Percentiles rank a stretch among this genome's conserved stretches.
Evolutionary conservation across 1,140 invertebrate genomes (phyloP).

Genomic region (Dinothrombium tinctorium): DNA sequence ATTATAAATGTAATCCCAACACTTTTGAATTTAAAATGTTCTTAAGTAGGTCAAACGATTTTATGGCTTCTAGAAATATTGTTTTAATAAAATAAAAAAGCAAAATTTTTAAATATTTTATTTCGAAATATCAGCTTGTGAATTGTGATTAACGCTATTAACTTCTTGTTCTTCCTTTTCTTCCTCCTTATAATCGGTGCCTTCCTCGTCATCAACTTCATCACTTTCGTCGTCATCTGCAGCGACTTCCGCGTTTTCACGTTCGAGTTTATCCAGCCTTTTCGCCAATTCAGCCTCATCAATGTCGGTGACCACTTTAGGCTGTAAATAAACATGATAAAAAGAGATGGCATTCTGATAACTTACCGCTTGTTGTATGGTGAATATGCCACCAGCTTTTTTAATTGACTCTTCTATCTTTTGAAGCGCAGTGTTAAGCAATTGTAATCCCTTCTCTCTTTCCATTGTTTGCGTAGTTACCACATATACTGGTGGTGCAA

Average conservation of each 20-base stretch:
- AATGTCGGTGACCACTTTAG: slow-evolving; percentile 89
- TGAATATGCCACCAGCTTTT: slow-evolving; percentile 66
- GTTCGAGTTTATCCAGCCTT: slow-evolving; percentile 75
- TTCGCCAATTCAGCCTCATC: slow-evolving; percentile 84
- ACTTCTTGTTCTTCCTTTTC: too few relatives aligned
- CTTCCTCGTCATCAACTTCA: slow-evolving; percentile 13
- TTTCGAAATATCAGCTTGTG: too few relatives aligned
- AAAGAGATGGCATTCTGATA: too few relatives aligned
- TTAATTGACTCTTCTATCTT: slow-evolving; percentile 62
- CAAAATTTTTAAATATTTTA: too few relatives aligned
- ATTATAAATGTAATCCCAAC: too few relatives aligned
- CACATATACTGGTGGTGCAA: slow-evolving; percentile 92
- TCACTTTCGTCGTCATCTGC: slow-evolving; percentile 46
- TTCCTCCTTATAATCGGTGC: too few relatives aligned
- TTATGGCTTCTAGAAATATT: too few relatives aligned
- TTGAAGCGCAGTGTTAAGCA: slow-evolving; percentile 64
- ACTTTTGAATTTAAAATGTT: too few relatives aligned
- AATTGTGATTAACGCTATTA: too few relatives aligned
- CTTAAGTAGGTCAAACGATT: too few relatives aligned
- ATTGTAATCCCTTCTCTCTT: slow-evolving; percentile 68
- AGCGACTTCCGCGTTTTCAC: slow-evolving; percentile 77
- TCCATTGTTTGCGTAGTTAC: slow-evolving; percentile 96
- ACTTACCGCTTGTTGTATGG: slow-evolving; percentile 83
- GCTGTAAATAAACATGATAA: too few relatives aligned
- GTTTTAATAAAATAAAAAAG: too few relatives aligned